Percentiles rank a stretch among this genome's conserved stretches.
These are phyloP conservation scores for Crotalus viridis DNA, from an alignment of 2,113 vertebrate genomes.

Conservation along the genomic window DNA sequence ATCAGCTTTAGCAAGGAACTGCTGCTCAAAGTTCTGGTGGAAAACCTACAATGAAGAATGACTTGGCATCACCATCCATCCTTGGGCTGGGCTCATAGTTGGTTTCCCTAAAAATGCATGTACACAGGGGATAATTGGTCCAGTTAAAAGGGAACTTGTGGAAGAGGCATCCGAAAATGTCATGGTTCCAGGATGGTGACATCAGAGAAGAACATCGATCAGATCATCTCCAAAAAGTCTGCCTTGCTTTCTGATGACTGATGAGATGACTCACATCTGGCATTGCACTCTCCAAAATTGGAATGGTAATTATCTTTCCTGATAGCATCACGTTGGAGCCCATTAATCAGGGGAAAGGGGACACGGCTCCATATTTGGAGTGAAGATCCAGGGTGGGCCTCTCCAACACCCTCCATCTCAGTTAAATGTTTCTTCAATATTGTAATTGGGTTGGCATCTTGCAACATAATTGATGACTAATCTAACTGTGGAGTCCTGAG, in stretches of 20 bases:
- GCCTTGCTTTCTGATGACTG: background rate
- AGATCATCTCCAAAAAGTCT: rapidly evolving
- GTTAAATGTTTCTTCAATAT: background rate
- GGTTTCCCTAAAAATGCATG: background rate
- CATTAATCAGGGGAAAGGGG: background rate
- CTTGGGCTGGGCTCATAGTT: background rate
- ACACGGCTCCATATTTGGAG: background rate
- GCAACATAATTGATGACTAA: background rate
- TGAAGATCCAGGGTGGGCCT: background rate
- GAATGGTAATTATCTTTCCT: background rate
- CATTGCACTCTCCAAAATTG: background rate
- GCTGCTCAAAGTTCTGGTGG: background rate
- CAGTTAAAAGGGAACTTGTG: background rate
- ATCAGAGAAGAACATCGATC: background rate
- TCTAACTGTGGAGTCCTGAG: background rate
- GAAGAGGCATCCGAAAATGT: background rate
- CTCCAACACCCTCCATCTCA: background rate
- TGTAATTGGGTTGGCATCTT: background rate
- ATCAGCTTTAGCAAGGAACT: background rate
- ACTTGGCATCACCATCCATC: background rate
- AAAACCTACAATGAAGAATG: background rate
- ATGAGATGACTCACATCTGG: background rate
- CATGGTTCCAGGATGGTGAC: background rate
- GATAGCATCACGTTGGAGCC: no score
- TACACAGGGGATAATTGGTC: background rate